phyloP scores from a whole-genome alignment of 2,113 vertebrate species.

The Pygoscelis adeliae region DNA sequence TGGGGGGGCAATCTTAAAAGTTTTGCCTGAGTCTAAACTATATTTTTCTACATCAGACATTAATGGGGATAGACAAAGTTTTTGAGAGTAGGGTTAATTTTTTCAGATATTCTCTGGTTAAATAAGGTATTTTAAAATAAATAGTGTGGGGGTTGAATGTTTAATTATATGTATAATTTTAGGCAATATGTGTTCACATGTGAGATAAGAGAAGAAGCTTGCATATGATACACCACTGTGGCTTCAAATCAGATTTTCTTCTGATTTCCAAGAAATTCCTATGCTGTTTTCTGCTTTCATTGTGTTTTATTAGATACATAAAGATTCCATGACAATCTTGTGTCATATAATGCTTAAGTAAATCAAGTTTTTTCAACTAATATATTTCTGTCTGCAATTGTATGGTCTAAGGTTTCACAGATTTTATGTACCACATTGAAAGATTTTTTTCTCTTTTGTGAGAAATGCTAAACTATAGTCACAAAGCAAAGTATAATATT shows the following conservation, averaged over 20 bases:
- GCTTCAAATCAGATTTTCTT: background rate
- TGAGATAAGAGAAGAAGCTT: background rate
- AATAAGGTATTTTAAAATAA: background rate
- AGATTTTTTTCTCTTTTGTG: background rate
- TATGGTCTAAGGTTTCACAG: background rate
- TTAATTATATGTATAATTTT: background rate
- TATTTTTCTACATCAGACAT: background rate
- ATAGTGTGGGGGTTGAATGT: background rate
- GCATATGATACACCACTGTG: background rate
- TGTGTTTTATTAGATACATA: background rate
- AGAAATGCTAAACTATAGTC: background rate
- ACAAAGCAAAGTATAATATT: background rate
- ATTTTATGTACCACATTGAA: background rate
- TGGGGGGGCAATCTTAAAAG: fast-evolving
- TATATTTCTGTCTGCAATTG: background rate
- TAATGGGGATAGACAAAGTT: background rate
- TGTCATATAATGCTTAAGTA: background rate
- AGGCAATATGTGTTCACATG: background rate
- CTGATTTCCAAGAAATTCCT: background rate
- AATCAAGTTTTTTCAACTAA: background rate
- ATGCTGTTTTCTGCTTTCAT: background rate
- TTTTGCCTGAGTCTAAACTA: background rate
- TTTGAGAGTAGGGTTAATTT: background rate
- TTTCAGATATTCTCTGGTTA: background rate
- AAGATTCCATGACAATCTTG: background rate